Base-by-base conservation (phyloP, 2,888 invertebrate genomes). In the Psylliodes chrysocephalus region DNA sequence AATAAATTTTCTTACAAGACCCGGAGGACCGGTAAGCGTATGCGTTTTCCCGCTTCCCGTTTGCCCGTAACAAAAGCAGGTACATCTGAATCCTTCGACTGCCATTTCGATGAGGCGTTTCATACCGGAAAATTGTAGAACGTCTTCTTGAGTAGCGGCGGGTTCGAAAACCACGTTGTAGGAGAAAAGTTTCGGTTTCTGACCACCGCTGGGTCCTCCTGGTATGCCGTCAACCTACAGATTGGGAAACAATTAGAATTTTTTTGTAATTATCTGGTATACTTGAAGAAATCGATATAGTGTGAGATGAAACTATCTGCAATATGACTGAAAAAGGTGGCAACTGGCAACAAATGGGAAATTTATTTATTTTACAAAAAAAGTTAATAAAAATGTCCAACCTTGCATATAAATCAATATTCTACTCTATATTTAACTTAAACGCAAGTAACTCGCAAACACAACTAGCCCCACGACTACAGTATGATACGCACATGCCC, bases 41-140 rank as follows among this genome's bases (percentile, higher is more conserved):
- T 96, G 96, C 0, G 97, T 97, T 84, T 97, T 97, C 3, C 97
- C 97, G 71, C 95, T 95, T 42, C 97, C 96, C 0, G 97, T 97
- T 84, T 97, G 97, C 1, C 97, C 97, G 82, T 97, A 97, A 79
- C 97, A 97, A 83, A 97, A 94, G 19, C 92, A 93, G 0, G 97
- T 97, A 78, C 95, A 95, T 25, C 93, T 91, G 81, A 95, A 97
- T 17, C 97, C 97, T 79, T 95, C 95, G 33, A 96, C 89, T 0
- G 95, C 93, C 95, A 96, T 96, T 80, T 96, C 94, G 62, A 97
- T 89, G 12, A 97, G 89, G 53, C 93, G 86, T 78, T 94, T 95
- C 66, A 96, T 89, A 0, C 96, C 96, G 0, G 93, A 95, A 83
- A 92, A 94, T 79, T 95, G 93, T 64, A 97, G 85, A 46, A 97